Conservation (phyloP, 2,797 vertebrate genomes). For the Monodelphis domestica region DNA sequence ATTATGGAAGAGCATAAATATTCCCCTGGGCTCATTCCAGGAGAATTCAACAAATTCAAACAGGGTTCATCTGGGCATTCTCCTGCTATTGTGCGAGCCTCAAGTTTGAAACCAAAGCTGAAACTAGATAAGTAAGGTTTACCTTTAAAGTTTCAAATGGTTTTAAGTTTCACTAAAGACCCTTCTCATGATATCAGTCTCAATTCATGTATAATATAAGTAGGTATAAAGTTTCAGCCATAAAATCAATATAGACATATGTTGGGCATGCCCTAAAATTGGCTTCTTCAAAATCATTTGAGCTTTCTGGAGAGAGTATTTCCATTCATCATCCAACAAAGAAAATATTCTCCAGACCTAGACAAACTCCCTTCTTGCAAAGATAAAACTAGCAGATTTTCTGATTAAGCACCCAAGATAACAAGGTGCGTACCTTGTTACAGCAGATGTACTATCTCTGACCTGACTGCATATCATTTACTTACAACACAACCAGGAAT, state of each 20-base stretch:
- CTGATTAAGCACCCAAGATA: conserved; percentile 10
- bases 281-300: conserved; percentile 59
- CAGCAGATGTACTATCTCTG: conserved; percentile 47
- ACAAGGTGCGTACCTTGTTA: neutral
- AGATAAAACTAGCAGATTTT: conserved; percentile 18
- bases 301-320: conserved; percentile 51
- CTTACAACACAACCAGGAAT: conserved; percentile 40
- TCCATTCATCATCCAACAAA: conserved; percentile 54
- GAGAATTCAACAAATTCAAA: conserved; percentile 36
- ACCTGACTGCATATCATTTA: conserved; percentile 42
- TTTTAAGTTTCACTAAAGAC: conserved; percentile 70
- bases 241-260: conserved; percentile 70
- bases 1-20: neutral
- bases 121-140: conserved; percentile 63
- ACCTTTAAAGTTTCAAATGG: conserved; percentile 55
- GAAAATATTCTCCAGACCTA: neutral
- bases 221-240: conserved; percentile 76
- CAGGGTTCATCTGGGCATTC: conserved; percentile 34
- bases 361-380: neutral
- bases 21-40: conserved; percentile 18
- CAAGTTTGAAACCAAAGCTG: conserved; percentile 68
- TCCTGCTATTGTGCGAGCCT: conserved; percentile 63
- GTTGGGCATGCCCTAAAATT: conserved; percentile 46
- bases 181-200: conserved; percentile 66
- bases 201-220: conserved; percentile 79